Percentiles rank a stretch among this genome's conserved stretches.
Evolutionary conservation across 1,140 invertebrate genomes (phyloP).

Genomic region (Gonioctena quinquepunctata): DNA sequence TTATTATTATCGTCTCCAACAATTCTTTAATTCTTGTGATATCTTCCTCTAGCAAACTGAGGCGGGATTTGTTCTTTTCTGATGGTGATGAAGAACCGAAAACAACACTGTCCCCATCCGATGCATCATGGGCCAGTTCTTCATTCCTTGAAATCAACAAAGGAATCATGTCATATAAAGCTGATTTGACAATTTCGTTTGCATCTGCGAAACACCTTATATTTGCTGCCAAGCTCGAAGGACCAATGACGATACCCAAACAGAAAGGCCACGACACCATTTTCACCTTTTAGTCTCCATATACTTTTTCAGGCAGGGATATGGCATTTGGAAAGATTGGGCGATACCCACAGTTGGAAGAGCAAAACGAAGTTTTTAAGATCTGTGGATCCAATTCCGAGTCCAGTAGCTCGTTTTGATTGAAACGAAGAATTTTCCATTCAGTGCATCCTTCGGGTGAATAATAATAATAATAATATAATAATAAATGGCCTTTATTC

Average conservation of each 20-base stretch:
- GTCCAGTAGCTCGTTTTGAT: neutral
- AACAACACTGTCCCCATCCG: too few species aligned
- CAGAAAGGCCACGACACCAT: slow-evolving; percentile 42
- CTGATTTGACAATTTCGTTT: slow-evolving; percentile 1
- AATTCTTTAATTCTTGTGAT: too few species aligned
- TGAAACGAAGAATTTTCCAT: neutral
- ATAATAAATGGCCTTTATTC: too few species aligned
- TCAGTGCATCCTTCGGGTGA: neutral
- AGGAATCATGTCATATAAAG: neutral
- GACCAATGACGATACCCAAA: slow-evolving; percentile 29
- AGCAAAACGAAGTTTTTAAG: too few species aligned
- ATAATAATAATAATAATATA: too few species aligned
- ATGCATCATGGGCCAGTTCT: neutral
- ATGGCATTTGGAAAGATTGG: slow-evolving; percentile 25
- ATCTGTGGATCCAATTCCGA: neutral
- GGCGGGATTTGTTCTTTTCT: neutral
- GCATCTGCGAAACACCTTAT: slow-evolving; percentile 29
- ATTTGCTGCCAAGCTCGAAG: slow-evolving; percentile 30
- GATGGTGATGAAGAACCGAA: too few species aligned
- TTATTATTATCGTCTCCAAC: too few species aligned
- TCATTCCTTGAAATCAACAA: slow-evolving; percentile 1
- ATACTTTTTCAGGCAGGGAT: slow-evolving; percentile 30
- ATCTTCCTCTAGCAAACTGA: neutral
- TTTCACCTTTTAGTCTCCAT: slow-evolving; percentile 27
- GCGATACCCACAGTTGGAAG: too few species aligned